Evolutionary conservation across 2,888 invertebrate species (phyloP).

Genomic region (Sepioteuthis lessoniana): DNA sequence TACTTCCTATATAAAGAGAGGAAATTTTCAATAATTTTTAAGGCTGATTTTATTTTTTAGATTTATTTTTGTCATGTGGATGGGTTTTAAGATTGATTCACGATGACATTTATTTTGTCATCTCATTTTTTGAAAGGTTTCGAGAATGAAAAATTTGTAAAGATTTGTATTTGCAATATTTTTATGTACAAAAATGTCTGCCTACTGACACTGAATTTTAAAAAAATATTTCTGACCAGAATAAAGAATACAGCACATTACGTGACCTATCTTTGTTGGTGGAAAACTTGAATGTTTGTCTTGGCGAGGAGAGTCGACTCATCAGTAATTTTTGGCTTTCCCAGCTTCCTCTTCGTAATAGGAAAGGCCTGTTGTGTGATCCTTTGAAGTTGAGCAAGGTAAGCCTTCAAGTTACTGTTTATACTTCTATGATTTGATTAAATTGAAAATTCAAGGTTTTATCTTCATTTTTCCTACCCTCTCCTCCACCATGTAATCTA

Average conservation of each 20-base stretch:
- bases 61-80: too few species aligned
- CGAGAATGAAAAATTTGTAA: not conserved
- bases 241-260: slow-evolving; percentile 70
- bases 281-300: slow-evolving; percentile 67
- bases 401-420: slow-evolving; percentile 38
- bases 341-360: slow-evolving; percentile 66
- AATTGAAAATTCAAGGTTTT: not conserved
- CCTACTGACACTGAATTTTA: not conserved
- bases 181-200: not conserved
- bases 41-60: too few species aligned
- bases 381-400: slow-evolving; percentile 65
- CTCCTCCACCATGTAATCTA: too few species aligned
- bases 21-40: too few species aligned
- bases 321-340: slow-evolving; percentile 69
- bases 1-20: too few species aligned
- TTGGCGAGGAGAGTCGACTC: slow-evolving; percentile 65
- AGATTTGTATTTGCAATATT: not conserved
- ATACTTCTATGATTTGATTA: not conserved
- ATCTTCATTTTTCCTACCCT: not conserved
- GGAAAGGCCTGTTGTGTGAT: slow-evolving; percentile 65
- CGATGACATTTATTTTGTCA: too few species aligned
- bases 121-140: not conserved
- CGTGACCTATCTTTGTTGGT: slow-evolving; percentile 64
- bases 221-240: slow-evolving; percentile 60
- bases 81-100: too few species aligned